Percentiles rank a stretch among this genome's conserved stretches.
These are phyloP conservation scores for Anarsia innoxiella DNA, from an alignment of 2,888 invertebrate species.

Conservation along the genomic window DNA sequence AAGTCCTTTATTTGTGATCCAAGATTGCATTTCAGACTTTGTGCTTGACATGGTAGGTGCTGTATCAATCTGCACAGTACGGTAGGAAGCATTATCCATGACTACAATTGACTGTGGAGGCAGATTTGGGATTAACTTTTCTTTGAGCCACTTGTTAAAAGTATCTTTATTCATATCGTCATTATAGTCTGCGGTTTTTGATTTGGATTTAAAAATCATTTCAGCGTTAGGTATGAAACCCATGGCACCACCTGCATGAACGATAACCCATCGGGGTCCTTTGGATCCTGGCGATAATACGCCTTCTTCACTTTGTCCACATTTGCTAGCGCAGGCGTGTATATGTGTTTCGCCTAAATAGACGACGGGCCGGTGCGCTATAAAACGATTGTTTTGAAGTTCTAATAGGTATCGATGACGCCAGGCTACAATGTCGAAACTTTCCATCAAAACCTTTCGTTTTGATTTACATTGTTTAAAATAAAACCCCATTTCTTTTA, in stretches of 20 bases:
- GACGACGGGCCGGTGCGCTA: conserved; percentile 16
- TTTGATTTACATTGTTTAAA: conserved; percentile 12
- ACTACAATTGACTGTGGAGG: conserved; percentile 10
- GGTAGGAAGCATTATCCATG: conserved; percentile 15
- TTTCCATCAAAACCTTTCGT: conserved; percentile 16
- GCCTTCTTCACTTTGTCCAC: conserved; percentile 15
- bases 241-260: conserved; percentile 1
- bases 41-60: conserved; percentile 5
- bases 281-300: conserved; percentile 10
- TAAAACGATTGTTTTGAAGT: conserved; percentile 16
- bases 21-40: conserved; percentile 6
- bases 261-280: conserved; percentile 2
- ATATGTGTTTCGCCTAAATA: conserved; percentile 19
- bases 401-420: conserved; percentile 15
- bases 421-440: conserved; percentile 17
- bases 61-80: conserved; percentile 4
- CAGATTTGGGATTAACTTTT: conserved; percentile 18
- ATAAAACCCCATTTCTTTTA: conserved; percentile 14
- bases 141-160: conserved; percentile 15
- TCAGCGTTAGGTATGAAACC: conserved; percentile 15
- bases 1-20: conserved; percentile 7
- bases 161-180: conserved; percentile 19
- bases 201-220: conserved; percentile 14
- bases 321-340: conserved; percentile 9
- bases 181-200: conserved; percentile 17